These are phyloP conservation scores for Misgurnus anguillicaudatus DNA, from an alignment of 2,113 vertebrate genomes.

Conservation along the genomic window DNA sequence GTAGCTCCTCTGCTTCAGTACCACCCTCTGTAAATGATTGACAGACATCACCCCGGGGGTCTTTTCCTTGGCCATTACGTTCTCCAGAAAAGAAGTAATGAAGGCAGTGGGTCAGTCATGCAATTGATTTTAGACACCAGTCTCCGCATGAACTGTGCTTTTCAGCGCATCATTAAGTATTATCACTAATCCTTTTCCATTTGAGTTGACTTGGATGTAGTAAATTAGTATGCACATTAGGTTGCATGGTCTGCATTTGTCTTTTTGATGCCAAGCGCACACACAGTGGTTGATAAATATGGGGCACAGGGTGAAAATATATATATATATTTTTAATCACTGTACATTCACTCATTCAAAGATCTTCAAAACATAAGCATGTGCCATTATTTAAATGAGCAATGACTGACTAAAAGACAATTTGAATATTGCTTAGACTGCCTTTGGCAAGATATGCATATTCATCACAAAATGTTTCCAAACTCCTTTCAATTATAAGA, in stretches of 20 bases:
- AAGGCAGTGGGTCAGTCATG: constrained; percentile 22
- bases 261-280: constrained; percentile 1
- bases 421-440: constrained; percentile 42
- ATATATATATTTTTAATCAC: neutral
- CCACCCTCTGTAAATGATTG: constrained; percentile 38
- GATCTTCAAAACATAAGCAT: constrained; percentile 41
- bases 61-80: constrained; percentile 6
- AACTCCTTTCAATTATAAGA: constrained; percentile 5
- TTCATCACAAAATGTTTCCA: constrained; percentile 31
- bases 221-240: constrained; percentile 26
- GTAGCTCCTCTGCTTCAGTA: neutral
- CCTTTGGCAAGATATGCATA: constrained; percentile 36
- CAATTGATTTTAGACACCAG: constrained; percentile 9
- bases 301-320: constrained; percentile 5
- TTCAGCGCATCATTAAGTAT: constrained; percentile 10
- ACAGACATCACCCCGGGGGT: constrained; percentile 13
- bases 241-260: constrained; percentile 13
- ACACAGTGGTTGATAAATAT: constrained; percentile 23
- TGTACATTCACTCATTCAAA: constrained; percentile 24
- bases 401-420: constrained; percentile 26
- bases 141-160: constrained; percentile 27
- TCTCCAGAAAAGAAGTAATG: constrained; percentile 11
- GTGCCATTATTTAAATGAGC: constrained; percentile 45
- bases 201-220: neutral
- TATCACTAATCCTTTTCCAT: constrained; percentile 21